phyloP scores from a whole-genome alignment of 2,888 invertebrate genomes.

The Silvanus unidentatus region DNA sequence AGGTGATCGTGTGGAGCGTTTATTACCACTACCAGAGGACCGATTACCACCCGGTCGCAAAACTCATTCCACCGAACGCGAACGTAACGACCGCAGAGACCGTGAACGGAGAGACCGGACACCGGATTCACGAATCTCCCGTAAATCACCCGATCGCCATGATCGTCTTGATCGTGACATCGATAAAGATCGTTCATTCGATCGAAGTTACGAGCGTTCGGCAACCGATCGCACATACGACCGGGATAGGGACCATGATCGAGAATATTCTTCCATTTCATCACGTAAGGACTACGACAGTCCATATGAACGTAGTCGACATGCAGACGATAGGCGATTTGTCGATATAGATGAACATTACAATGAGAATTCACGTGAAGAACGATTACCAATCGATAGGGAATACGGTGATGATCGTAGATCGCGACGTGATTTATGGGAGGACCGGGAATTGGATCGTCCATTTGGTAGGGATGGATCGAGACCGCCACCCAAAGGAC shows the following conservation, averaged over 20 bases:
- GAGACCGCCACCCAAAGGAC: constrained; percentile 29
- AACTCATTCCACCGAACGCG: constrained; percentile 47
- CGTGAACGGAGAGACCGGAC: constrained; percentile 48
- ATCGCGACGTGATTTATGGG: constrained; percentile 40
- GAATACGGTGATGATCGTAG: constrained; percentile 41
- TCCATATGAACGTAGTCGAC: constrained; percentile 45
- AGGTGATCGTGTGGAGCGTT: constrained; percentile 53
- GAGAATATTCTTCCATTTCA: constrained; percentile 34
- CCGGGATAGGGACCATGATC: constrained; percentile 32
- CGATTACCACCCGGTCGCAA: constrained; percentile 47
- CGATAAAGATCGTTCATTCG: constrained; percentile 27
- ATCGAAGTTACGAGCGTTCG: constrained; percentile 32
- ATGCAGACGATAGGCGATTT: constrained; percentile 44
- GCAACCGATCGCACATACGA: constrained; percentile 35
- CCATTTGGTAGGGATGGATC: constrained; percentile 34
- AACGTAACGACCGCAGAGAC: constrained; percentile 47
- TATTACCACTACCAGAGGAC: constrained; percentile 59
- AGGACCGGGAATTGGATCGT: constrained; percentile 30
- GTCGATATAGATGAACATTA: constrained; percentile 41
- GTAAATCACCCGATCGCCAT: constrained; percentile 31
- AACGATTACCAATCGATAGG: constrained; percentile 32
- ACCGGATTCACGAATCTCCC: constrained; percentile 27
- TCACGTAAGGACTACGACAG: constrained; percentile 38
- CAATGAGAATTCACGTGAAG: constrained; percentile 37
- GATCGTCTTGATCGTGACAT: constrained; percentile 28